A percentile compares a stretch with the other conserved stretches of the same genome.
Evolutionary conservation across 2,888 invertebrate genomes (phyloP).

Genomic region (Exephanes ischioxanthus): DNA sequence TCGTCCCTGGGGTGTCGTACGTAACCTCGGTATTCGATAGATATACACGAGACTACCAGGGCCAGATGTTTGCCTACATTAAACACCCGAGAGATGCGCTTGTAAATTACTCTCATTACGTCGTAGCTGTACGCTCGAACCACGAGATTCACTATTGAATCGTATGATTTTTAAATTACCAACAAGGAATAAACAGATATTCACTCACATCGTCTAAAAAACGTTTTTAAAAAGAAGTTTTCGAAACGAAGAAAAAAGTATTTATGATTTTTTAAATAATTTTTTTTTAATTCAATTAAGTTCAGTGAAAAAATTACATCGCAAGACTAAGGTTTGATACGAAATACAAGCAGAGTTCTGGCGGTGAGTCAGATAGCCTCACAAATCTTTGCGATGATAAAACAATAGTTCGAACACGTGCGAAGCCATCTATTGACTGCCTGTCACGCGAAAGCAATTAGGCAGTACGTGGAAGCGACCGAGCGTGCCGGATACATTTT

Average conservation of each 20-base stretch:
- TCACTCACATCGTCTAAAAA: neutral
- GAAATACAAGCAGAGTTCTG: too few relatives aligned
- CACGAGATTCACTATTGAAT: neutral
- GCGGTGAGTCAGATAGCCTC: too few relatives aligned
- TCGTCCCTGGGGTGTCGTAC: slow-evolving; percentile 56
- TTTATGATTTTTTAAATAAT: neutral
- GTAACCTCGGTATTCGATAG: slow-evolving; percentile 36
- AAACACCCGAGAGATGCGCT: slow-evolving; percentile 44
- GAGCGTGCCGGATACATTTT: too few relatives aligned
- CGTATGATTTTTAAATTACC: neutral
- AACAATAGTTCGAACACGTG: too few relatives aligned
- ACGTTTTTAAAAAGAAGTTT: neutral
- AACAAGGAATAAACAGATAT: neutral
- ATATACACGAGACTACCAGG: neutral
- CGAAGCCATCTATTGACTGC: too few relatives aligned
- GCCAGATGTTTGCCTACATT: slow-evolving; percentile 58
- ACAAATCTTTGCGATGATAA: too few relatives aligned
- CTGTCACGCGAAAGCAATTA: too few relatives aligned
- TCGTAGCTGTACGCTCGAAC: neutral
- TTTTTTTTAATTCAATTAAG: neutral
- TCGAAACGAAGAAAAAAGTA: neutral
- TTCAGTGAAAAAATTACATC: too few relatives aligned
- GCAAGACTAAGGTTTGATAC: too few relatives aligned
- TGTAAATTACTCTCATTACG: slow-evolving; percentile 59
- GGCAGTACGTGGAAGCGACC: too few relatives aligned